Evolutionary conservation across 2,797 vertebrate genomes (phyloP).

Genomic region (Syndactyla subalaris): DNA sequence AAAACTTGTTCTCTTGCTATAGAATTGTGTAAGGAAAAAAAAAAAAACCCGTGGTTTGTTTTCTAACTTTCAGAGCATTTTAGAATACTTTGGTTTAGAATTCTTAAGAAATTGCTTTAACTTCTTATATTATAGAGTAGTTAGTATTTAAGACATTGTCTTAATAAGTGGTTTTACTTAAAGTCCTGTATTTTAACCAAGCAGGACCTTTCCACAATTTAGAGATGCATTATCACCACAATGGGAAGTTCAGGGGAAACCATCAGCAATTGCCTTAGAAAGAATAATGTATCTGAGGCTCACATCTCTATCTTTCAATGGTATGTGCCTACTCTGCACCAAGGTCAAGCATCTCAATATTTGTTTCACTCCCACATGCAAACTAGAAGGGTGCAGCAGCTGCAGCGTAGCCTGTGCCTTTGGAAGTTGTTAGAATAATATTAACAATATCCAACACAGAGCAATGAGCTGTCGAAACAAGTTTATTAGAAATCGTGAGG

Average conservation of each 20-base stretch:
- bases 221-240: neutral
- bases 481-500: neutral
- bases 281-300: neutral
- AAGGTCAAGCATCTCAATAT: neutral
- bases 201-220: neutral
- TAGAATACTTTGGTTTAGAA: neutral
- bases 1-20: neutral
- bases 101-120: neutral
- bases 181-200: neutral
- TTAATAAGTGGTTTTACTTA: neutral
- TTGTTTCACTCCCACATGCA: neutral
- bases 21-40: neutral
- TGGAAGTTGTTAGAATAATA: neutral
- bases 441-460: neutral
- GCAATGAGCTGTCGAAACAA: neutral
- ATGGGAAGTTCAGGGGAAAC: neutral
- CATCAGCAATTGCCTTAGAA: neutral
- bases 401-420: neutral
- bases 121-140: too few relatives aligned
- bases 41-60: neutral
- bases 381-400: neutral
- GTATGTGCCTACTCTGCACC: neutral
- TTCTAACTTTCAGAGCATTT: neutral
- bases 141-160: neutral
- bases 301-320: neutral